These are phyloP conservation scores for Napeogenes inachia DNA, from an alignment of 2,888 invertebrate genomes.

Conservation along the genomic window DNA sequence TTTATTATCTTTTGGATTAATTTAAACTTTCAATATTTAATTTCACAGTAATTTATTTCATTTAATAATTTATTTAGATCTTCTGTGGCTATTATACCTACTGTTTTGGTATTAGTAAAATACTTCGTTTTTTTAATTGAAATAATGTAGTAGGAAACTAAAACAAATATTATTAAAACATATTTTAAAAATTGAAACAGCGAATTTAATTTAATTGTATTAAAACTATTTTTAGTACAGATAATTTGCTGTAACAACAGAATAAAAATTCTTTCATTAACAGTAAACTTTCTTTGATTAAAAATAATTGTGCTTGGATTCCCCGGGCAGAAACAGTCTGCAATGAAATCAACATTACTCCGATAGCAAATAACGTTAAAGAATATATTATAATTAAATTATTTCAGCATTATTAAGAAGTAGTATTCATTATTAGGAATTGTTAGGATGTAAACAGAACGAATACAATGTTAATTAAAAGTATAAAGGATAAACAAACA, in stretches of 20 bases:
- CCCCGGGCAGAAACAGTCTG: neutral
- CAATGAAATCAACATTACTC: neutral
- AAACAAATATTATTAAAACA: neutral
- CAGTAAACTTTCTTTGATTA: conserved; percentile 7
- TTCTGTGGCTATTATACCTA: no score
- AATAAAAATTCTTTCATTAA: conserved; percentile 8
- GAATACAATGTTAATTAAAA: no score
- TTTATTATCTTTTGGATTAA: no score
- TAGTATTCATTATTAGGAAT: no score
- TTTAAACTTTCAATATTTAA: no score
- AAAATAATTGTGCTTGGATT: conserved; percentile 7
- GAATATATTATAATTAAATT: no score
- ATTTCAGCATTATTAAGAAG: no score
- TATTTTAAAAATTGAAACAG: neutral
- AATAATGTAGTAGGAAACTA: neutral
- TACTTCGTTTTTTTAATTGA: neutral
- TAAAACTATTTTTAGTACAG: neutral
- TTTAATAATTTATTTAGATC: no score
- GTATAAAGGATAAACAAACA: no score
- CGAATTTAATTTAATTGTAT: neutral
- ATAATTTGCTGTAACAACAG: neutral
- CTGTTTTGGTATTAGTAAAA: no score
- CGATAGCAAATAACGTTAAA: neutral
- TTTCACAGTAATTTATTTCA: no score
- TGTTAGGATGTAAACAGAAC: no score